Evolutionary conservation across 2,113 vertebrate species (phyloP), one percentile per base, ranked within the genome.

Genomic region (Mus pahari): DNA sequence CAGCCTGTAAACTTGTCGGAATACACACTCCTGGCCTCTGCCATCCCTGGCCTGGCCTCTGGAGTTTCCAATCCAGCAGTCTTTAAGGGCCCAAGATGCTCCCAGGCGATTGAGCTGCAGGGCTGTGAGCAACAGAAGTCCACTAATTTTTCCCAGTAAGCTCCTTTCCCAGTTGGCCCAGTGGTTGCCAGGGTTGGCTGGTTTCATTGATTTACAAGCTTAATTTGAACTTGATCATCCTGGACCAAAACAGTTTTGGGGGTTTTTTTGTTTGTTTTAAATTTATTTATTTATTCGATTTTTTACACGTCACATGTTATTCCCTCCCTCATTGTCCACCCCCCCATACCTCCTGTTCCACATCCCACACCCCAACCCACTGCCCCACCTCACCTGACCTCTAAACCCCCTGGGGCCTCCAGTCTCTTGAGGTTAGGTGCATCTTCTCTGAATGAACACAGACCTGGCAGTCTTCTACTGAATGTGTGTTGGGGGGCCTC

Each of bases 181-280:
- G 4, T 10, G 31, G 31, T 28, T n/a, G 62, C 58, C 81, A 50
- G 33, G 5, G 14, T 82, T 50, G 89, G 14, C 14, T 36, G 50
- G 17, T 90, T 70, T 71, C 64, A 75, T 13, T 87, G 62, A 91
- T 31, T 79, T 81, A 19, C 39, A 94, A 95, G 79, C 42, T 82
- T 70, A 93, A 78, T 53, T 53, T 71, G 64, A 74, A 42, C 24
- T 96, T 90, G n/a, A 53, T 84, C 16, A 42, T 58, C 33, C 28
- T 28, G 78, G 33, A 50, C 78, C 28, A 81, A 42, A 33, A 82
- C 42, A 73, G 26, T 74, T 70, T 86, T 70, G 6, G 48, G 48
- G 48, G 48, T 48, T 48, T 48, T 5, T 48, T 48, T 48, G 45
- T 48, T 48, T 48, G 48, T 48, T 48, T 48, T 3, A 48, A 48